Evolutionary conservation across 2,113 vertebrate genomes (phyloP).

Genomic region (Prionailurus viverrinus): DNA sequence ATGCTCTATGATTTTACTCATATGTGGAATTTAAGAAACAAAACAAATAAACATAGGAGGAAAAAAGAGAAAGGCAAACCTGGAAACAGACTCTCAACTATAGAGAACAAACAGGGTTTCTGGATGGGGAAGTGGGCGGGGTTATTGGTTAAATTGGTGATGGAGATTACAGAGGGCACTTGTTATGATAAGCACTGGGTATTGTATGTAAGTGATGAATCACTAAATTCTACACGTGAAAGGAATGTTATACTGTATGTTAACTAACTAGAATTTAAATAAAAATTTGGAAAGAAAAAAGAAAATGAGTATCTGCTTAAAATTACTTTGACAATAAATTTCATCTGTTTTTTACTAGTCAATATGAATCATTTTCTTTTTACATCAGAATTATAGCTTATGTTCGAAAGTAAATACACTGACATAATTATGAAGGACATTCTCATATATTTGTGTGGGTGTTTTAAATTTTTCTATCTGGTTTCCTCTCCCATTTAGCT

Average conservation of each 20-base stretch:
- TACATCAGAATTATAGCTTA: neutral
- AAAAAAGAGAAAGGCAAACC: neutral
- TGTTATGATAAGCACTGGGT: neutral
- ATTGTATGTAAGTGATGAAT: neutral
- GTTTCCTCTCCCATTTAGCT: neutral
- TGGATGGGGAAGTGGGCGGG: neutral
- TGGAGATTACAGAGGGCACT: neutral
- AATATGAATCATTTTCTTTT: neutral
- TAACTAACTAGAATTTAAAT: neutral
- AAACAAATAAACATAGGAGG: neutral
- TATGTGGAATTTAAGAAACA: neutral
- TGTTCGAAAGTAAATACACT: neutral
- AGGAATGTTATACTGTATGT: neutral
- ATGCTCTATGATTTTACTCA: neutral
- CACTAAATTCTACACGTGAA: neutral
- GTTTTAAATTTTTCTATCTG: neutral
- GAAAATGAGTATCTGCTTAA: neutral
- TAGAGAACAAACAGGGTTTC: neutral
- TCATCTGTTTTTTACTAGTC: neutral
- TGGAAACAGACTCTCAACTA: neutral
- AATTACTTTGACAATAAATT: neutral
- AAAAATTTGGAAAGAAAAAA: neutral
- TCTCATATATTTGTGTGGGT: neutral
- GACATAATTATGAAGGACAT: neutral
- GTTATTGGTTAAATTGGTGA: neutral